Evolutionary conservation across 2,113 vertebrate genomes (phyloP).

Genomic region (Strix uralensis): DNA sequence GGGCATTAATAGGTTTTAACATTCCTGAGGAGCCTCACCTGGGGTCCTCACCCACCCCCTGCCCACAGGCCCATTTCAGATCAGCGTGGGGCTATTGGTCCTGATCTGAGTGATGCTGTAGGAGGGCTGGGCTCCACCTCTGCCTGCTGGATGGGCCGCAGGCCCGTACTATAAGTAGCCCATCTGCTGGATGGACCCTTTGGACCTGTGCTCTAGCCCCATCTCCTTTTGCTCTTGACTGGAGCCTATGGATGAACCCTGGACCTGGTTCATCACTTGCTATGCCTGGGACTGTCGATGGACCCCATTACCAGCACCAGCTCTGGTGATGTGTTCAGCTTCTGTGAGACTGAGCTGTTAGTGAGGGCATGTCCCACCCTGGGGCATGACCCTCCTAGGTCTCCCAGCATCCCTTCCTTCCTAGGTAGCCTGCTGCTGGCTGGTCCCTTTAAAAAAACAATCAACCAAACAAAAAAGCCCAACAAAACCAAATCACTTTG

Average conservation of each 20-base stretch:
- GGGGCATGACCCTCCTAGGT: background rate
- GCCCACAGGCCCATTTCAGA: background rate
- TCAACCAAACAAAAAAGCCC: background rate
- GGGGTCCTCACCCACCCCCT: background rate
- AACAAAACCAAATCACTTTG: background rate
- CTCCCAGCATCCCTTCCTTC: background rate
- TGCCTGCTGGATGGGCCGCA: background rate
- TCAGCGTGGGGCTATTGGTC: background rate
- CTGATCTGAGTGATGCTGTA: background rate
- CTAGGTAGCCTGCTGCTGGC: background rate
- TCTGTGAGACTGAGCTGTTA: background rate
- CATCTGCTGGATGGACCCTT: background rate
- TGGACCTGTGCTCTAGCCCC: background rate
- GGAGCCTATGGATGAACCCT: background rate
- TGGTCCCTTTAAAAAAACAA: background rate
- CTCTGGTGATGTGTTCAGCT: rapidly evolving
- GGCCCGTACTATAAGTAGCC: no score
- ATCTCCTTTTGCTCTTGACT: background rate
- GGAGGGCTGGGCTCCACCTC: background rate
- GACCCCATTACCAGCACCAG: background rate
- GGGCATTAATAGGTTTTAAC: background rate
- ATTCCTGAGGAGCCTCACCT: background rate
- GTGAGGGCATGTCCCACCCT: background rate
- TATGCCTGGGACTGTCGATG: rapidly evolving
- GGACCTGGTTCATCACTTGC: background rate